Evolutionary conservation across 2,797 vertebrate genomes (phyloP).

Genomic region (Onychomys leucogaster): DNA sequence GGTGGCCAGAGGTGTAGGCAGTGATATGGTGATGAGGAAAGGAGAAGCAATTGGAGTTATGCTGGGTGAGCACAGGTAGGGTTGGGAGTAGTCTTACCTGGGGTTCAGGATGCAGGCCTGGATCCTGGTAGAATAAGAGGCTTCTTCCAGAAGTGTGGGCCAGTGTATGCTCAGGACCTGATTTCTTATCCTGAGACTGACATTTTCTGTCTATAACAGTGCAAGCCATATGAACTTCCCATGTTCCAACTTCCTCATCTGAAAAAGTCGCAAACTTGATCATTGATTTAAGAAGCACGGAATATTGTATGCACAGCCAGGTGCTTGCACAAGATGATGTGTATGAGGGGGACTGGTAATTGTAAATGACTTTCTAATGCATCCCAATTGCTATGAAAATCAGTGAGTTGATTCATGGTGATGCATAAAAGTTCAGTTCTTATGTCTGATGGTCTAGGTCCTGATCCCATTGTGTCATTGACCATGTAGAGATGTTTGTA

Average conservation of each 20-base stretch:
- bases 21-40: too few species aligned
- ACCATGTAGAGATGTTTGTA: background rate
- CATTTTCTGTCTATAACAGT: background rate
- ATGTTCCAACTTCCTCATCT: slow-evolving; percentile 62
- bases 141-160: too few species aligned
- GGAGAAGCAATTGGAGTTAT: too few species aligned
- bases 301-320: background rate
- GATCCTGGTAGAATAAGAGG: too few species aligned
- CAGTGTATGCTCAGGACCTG: background rate
- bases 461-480: background rate
- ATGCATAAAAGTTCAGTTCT: background rate
- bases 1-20: too few species aligned
- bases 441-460: background rate
- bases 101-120: too few species aligned
- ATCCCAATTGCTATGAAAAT: background rate
- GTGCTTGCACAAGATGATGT: background rate
- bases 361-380: background rate
- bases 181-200: background rate
- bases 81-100: too few species aligned
- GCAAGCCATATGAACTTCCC: background rate
- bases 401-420: background rate
- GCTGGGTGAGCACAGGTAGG: too few species aligned
- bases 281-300: background rate
- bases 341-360: background rate
- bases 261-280: slow-evolving; percentile 17